phyloP scores from a whole-genome alignment of 92 coral and sea anemone species.

The Palythoa heliodiscus region DNA sequence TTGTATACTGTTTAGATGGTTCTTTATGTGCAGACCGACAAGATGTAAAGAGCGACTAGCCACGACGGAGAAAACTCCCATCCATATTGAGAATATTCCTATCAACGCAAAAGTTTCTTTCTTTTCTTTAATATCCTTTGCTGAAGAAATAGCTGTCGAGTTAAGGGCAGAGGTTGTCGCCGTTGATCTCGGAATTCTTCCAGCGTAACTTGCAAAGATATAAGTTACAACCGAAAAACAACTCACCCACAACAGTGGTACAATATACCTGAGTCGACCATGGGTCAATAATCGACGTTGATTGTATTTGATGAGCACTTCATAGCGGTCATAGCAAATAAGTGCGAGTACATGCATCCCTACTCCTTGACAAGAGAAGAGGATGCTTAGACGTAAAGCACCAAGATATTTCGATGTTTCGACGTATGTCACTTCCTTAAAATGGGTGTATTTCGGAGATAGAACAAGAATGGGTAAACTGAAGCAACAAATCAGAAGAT shows the following conservation, averaged over 20 bases:
- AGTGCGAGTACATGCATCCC: slow-evolving; percentile 6
- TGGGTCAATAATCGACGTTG: slow-evolving; percentile 6
- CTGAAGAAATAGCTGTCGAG: neutral
- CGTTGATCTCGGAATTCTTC: neutral
- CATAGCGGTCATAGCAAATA: slow-evolving; percentile 11
- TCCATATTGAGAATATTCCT: neutral
- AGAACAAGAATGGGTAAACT: slow-evolving; percentile 2
- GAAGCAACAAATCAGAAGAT: neutral
- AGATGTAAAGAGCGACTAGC: neutral
- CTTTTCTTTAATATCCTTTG: neutral
- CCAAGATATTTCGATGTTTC: neutral
- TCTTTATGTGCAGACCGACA: slow-evolving; percentile 40
- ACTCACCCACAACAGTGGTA: neutral
- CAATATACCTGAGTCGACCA: neutral
- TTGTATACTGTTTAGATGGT: slow-evolving; percentile 47
- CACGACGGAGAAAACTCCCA: neutral
- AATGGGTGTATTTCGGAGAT: neutral
- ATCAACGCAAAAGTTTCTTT: neutral
- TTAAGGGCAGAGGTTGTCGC: neutral
- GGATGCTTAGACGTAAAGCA: neutral
- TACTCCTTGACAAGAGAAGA: slow-evolving; percentile 8
- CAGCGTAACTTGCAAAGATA: neutral
- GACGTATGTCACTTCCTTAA: neutral
- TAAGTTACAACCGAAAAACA: neutral
- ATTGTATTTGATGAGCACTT: slow-evolving; percentile 7